Base-by-base conservation (phyloP, 2,888 invertebrate species). In the Imbricaverruca yamaguchii region DNA sequence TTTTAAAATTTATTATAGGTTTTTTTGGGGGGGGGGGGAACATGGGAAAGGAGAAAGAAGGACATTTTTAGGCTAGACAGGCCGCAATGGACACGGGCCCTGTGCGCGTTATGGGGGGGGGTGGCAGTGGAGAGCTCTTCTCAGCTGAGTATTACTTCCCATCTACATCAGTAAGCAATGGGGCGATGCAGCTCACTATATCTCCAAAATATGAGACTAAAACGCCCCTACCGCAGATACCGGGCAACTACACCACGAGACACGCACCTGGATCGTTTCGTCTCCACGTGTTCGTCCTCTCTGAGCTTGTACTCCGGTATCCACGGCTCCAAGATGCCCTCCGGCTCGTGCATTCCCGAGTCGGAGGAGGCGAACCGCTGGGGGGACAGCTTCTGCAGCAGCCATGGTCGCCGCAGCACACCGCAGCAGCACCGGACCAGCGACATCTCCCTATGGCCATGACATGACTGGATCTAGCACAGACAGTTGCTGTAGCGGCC, bases 301-400 rank as follows among this genome's bases (percentile, higher is more conserved):
- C 53, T 39, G 7, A 53, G 74, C 74, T 25, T n/a, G 53, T 74
- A 74, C 53, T 39, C 53, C 7, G 74, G 74, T 18, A 74, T 74
- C 74, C 74, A 74, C 8, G 74, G 74, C 74, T 74, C 74, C 53
- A 0, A 10, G 74, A 74, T 74, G 39, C 74, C 74, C 53, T 74
- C 74, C 18, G 74, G 74, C 53, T 74, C 74, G 25, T 74, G 53
- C 53, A 74, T 39, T 6, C 74, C 74, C 7, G 74, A 74, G 53
- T 74, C 74, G 53, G 74, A 74, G 23, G 65, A 39, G 39, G 39
- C 39, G 39, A 39, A 39, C 39, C 39, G 39, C 39, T 39, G 39
- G 39, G 2, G 39, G 39, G 39, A 39, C 39, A 39, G 39, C 39
- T 39, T 1, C 39, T 39, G 39, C 39, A 39, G 39, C 39, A 39